Conservation (phyloP, 2,888 invertebrate species). For the Aleiodes testaceus region DNA sequence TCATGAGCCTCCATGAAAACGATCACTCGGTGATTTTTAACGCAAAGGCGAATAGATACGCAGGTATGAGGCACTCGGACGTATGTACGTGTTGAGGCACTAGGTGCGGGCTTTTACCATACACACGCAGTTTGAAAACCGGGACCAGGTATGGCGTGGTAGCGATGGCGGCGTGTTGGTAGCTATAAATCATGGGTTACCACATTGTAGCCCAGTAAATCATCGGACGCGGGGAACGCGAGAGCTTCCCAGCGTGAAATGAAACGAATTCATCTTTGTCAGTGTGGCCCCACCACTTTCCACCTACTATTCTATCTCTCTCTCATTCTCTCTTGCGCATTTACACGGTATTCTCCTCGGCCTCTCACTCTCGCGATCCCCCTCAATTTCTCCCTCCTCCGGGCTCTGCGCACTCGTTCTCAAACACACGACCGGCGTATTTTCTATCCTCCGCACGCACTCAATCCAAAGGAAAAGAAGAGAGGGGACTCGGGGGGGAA, state of each 20-base stretch:
- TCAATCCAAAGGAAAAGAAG: conserved; percentile 49
- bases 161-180: conserved; percentile 77
- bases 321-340: conserved; percentile 53
- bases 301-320: conserved; percentile 51
- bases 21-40: no score
- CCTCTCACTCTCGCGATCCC: conserved; percentile 49
- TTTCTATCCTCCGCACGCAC: conserved; percentile 69
- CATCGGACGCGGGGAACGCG: conserved; percentile 75
- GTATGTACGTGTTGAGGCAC: conserved; percentile 6
- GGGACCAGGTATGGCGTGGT: conserved; percentile 71
- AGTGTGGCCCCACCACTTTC: conserved; percentile 61
- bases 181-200: conserved; percentile 81
- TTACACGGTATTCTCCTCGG: conserved; percentile 54
- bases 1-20: no score
- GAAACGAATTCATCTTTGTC: conserved; percentile 75
- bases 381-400: conserved; percentile 37
- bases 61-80: conserved; percentile 1
- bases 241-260: conserved; percentile 74
- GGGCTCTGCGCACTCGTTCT: conserved; percentile 31
- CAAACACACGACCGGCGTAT: conserved; percentile 33
- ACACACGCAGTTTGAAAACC: conserved; percentile 44
- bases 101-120: conserved; percentile 36
- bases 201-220: conserved; percentile 81
- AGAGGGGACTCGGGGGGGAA: conserved; percentile 15
- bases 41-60: conserved; percentile 6